Conservation (phyloP, 2,888 invertebrate species). For the Lydus trimaculatus region DNA sequence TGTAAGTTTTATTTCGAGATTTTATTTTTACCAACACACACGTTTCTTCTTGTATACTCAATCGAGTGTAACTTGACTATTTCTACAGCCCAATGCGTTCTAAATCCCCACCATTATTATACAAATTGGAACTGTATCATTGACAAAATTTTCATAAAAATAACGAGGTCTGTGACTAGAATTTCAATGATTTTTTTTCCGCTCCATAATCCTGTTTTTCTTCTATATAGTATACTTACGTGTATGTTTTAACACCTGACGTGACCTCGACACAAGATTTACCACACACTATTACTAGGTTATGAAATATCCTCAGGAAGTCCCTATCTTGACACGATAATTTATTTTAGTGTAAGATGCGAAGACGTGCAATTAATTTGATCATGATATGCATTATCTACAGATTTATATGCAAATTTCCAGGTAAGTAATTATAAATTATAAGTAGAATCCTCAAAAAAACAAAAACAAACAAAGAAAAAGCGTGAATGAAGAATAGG, state of each 20-base stretch:
- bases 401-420: conserved; percentile 21
- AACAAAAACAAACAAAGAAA: too few relatives aligned
- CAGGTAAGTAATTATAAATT: conserved; percentile 12
- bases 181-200: conserved; percentile 2
- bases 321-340: conserved; percentile 11
- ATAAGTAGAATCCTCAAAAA: too few relatives aligned
- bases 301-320: conserved; percentile 28
- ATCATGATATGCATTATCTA: conserved; percentile 13
- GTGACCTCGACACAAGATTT: not conserved
- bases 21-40: too few relatives aligned
- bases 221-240: not conserved
- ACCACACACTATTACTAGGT: conserved; percentile 4
- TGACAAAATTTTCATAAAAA: not conserved
- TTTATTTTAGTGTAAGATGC: conserved; percentile 21
- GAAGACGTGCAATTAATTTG: conserved; percentile 25
- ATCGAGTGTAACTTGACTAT: not conserved
- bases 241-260: not conserved
- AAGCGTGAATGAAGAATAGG: conserved; percentile 3
- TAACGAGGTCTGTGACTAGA: not conserved
- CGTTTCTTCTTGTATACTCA: not conserved
- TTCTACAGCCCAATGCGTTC: too few relatives aligned
- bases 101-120: not conserved
- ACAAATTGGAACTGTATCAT: not conserved
- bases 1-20: not conserved
- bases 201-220: not conserved